A percentile compares a stretch with the other conserved stretches of the same genome.
phyloP scores from a whole-genome alignment of 2,888 invertebrate genomes.

The Tipula helvola region DNA sequence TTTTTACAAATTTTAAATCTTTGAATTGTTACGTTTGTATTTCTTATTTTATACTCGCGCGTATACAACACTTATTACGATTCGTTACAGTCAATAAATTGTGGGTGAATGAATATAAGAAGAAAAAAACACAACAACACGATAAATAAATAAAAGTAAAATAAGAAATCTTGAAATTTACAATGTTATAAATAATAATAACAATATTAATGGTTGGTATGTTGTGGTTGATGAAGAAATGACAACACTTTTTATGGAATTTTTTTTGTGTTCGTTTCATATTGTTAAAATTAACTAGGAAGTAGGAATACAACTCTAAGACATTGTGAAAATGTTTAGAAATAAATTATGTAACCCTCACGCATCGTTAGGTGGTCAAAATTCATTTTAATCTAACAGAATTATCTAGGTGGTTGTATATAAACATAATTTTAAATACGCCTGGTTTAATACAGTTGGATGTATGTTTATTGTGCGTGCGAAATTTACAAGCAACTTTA shows the following conservation, averaged over 20 bases:
- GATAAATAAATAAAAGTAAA: background rate
- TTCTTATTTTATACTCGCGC: background rate
- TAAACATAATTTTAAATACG: background rate
- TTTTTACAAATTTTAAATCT: background rate
- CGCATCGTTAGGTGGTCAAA: background rate
- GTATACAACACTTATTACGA: background rate
- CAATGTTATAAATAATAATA: background rate
- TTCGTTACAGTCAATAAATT: constrained; percentile 4
- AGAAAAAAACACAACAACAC: background rate
- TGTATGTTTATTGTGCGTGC: background rate
- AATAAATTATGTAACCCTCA: background rate
- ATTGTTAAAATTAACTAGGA: background rate
- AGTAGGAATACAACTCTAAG: background rate
- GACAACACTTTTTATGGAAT: background rate
- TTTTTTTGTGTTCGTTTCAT: background rate
- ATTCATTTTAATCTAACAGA: background rate
- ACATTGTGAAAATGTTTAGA: background rate
- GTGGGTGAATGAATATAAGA: background rate
- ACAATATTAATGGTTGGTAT: background rate
- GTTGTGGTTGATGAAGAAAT: background rate
- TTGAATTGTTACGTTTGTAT: background rate
- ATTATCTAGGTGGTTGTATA: background rate
- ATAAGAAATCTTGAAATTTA: background rate
- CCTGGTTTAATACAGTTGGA: background rate
- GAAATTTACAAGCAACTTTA: background rate